phyloP scores from a whole-genome alignment of 2,113 vertebrate species.

The Barnardius zonarius region DNA sequence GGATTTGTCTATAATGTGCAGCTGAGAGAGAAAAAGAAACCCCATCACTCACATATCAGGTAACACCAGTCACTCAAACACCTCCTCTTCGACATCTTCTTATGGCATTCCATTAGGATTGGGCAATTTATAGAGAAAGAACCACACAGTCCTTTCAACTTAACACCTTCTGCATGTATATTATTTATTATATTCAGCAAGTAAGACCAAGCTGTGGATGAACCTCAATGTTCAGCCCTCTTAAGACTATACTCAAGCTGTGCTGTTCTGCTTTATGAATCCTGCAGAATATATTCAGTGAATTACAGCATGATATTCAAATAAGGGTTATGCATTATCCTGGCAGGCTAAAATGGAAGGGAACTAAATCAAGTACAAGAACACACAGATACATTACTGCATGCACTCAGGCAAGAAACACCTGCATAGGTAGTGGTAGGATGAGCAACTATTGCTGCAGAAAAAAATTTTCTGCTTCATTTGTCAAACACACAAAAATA shows the following conservation, averaged over 20 bases:
- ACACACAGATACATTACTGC: background rate
- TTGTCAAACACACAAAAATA: slow-evolving; percentile 25
- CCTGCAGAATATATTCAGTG: background rate
- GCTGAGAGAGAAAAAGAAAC: background rate
- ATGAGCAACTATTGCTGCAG: background rate
- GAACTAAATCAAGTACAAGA: background rate
- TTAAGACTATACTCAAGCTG: background rate
- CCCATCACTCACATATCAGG: background rate
- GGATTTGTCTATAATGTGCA: accelerated
- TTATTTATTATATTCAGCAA: background rate
- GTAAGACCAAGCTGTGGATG: background rate
- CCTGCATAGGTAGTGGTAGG: background rate
- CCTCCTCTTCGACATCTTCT: background rate
- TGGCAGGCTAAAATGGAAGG: background rate
- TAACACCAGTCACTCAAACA: background rate
- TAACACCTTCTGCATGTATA: background rate
- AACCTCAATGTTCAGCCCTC: background rate
- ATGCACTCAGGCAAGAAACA: background rate
- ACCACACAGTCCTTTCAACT: background rate
- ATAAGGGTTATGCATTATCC: background rate
- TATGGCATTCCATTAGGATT: background rate
- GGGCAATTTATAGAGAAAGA: background rate
- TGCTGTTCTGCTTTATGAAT: background rate
- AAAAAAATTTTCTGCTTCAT: background rate
- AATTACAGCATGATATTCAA: background rate